A percentile compares a stretch with the other conserved stretches of the same genome.
phyloP scores from a whole-genome alignment of 2,888 invertebrate genomes.

The Ommatoiulus sabulosus region DNA sequence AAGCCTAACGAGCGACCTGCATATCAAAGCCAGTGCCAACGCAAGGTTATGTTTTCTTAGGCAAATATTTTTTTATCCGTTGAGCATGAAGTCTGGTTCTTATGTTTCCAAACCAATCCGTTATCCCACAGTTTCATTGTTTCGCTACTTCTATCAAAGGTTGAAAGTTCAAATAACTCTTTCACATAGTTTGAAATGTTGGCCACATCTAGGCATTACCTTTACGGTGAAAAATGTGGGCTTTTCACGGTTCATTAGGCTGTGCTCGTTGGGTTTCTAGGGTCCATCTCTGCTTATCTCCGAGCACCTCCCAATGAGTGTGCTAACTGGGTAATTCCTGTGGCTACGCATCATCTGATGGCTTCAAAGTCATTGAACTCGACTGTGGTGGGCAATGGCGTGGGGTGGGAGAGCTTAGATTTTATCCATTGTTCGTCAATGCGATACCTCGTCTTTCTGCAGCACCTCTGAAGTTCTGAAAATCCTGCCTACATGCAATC shows the following conservation, averaged over 20 bases:
- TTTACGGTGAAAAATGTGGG: not conserved
- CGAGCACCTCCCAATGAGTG: conserved; percentile 45
- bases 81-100: not conserved
- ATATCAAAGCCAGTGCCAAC: not conserved
- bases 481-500: conserved; percentile 41
- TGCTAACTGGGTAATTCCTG: conserved; percentile 41
- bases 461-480: conserved; percentile 8
- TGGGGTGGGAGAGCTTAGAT: conserved; percentile 31
- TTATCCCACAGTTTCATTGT: conserved; percentile 42
- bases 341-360: conserved; percentile 41
- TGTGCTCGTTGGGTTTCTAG: conserved; percentile 45
- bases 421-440: conserved; percentile 42
- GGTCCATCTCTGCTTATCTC: conserved; percentile 42
- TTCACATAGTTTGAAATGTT: conserved; percentile 8
- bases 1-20: not conserved
- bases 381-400: conserved; percentile 22
- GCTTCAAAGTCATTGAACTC: conserved; percentile 44
- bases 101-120: not conserved
- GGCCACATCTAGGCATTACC: conserved; percentile 44
- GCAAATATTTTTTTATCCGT: not conserved
- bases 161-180: conserved; percentile 41
- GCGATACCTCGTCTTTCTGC: conserved; percentile 40
- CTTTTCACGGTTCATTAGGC: conserved; percentile 34
- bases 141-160: conserved; percentile 19
- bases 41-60: conserved; percentile 28